Evolutionary conservation across 2,797 vertebrate genomes (phyloP).

Genomic region (Eulemur rubriventer): DNA sequence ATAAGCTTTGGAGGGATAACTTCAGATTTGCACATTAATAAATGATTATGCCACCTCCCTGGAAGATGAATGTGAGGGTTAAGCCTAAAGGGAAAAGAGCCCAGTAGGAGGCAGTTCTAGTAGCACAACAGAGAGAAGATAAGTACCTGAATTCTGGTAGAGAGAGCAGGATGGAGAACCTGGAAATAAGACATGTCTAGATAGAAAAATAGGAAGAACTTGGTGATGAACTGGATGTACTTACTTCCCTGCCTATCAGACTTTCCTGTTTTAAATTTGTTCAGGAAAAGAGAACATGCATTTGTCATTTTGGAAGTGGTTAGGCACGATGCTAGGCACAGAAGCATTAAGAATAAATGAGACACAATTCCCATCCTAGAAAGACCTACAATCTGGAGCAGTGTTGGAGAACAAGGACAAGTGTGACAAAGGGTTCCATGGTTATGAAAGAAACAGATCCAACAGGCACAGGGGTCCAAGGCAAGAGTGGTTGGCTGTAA

Average conservation of each 20-base stretch:
- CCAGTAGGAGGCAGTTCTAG: background rate
- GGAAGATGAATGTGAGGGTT: background rate
- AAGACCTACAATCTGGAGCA: background rate
- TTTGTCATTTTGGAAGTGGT: constrained; percentile 26
- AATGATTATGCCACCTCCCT: background rate
- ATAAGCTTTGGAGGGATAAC: background rate
- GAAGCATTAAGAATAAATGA: background rate
- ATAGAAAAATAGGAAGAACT: background rate
- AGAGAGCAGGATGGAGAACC: background rate
- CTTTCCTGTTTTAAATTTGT: constrained; percentile 34
- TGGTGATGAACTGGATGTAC: background rate
- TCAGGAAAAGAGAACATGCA: background rate
- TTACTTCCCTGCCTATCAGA: background rate
- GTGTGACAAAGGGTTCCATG: background rate
- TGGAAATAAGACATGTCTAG: background rate
- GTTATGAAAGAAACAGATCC: background rate
- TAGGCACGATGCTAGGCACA: background rate
- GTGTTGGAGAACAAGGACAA: background rate
- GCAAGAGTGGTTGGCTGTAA: background rate
- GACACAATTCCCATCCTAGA: background rate
- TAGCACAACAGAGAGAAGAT: background rate
- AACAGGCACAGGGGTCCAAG: background rate
- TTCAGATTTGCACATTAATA: background rate
- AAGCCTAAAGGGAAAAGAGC: background rate
- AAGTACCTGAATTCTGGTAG: background rate